Conservation (phyloP, 2,888 invertebrate species). For the Phytoseiulus persimilis region DNA sequence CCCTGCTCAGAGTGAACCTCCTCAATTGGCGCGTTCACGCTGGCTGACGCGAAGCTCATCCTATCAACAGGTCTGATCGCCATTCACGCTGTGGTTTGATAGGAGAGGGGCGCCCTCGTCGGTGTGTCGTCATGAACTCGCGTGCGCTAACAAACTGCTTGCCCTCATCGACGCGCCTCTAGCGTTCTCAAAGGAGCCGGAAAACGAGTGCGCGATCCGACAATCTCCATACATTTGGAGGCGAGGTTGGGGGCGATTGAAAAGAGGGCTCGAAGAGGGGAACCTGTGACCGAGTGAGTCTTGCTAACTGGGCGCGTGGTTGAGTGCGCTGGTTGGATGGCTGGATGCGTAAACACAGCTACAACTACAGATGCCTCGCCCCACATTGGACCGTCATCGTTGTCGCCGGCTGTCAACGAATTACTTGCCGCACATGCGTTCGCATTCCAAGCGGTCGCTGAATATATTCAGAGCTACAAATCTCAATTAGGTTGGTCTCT, state of each 20-base stretch:
- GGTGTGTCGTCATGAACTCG: neutral
- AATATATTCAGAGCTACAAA: constrained; percentile 5
- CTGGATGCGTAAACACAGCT: neutral
- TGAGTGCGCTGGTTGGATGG: neutral
- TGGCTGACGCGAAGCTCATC: neutral
- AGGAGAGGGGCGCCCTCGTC: neutral
- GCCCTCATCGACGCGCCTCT: neutral
- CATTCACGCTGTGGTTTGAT: neutral
- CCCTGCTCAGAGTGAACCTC: neutral
- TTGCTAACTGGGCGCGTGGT: neutral
- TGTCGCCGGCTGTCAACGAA: neutral
- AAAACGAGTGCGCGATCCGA: neutral
- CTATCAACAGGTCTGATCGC: neutral
- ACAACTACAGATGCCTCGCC: neutral
- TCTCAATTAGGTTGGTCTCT: neutral
- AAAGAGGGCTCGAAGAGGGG: neutral
- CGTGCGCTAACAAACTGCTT: neutral
- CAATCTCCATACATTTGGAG: neutral
- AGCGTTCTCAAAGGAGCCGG: neutral
- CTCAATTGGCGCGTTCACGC: neutral
- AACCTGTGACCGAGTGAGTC: neutral
- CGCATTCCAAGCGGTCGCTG: neutral
- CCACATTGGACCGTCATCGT: neutral
- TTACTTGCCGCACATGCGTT: neutral
- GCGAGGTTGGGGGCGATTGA: neutral